Evolutionary conservation across 2,888 invertebrate genomes (phyloP).

Genomic region (Philopedon plagiatum): DNA sequence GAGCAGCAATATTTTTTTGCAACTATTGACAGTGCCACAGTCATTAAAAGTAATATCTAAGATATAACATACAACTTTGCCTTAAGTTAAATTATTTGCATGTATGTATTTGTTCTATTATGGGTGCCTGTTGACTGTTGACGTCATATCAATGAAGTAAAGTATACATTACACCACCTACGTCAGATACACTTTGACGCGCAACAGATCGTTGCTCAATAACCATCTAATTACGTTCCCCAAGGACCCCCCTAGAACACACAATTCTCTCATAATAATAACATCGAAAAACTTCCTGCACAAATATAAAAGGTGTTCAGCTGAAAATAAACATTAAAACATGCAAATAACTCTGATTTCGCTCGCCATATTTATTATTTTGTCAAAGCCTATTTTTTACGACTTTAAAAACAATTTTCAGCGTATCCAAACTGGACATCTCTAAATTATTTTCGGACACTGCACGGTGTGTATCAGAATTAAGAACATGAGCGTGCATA

Average conservation of each 20-base stretch:
- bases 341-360: conserved; percentile 16
- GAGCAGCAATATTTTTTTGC: no score
- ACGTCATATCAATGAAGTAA: no score
- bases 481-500: not conserved
- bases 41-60: no score
- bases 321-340: conserved; percentile 27
- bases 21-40: no score
- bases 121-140: no score
- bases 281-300: conserved; percentile 3
- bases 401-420: conserved; percentile 23
- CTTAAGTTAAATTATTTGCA: no score
- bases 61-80: no score
- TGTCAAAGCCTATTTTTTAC: conserved; percentile 31
- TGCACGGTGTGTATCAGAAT: not conserved
- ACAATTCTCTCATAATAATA: not conserved
- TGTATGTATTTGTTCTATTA: no score
- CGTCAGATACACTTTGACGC: not conserved
- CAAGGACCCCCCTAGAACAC: not conserved
- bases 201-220: not conserved
- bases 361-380: conserved; percentile 27
- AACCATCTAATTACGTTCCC: not conserved
- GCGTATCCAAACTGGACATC: not conserved
- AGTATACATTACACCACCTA: no score
- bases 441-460: not conserved
- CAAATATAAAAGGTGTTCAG: conserved; percentile 16